A percentile compares a stretch with the other conserved stretches of the same genome.
Evolutionary conservation across 2,888 invertebrate genomes (phyloP).

Genomic region (Cheilosia variabilis): DNA sequence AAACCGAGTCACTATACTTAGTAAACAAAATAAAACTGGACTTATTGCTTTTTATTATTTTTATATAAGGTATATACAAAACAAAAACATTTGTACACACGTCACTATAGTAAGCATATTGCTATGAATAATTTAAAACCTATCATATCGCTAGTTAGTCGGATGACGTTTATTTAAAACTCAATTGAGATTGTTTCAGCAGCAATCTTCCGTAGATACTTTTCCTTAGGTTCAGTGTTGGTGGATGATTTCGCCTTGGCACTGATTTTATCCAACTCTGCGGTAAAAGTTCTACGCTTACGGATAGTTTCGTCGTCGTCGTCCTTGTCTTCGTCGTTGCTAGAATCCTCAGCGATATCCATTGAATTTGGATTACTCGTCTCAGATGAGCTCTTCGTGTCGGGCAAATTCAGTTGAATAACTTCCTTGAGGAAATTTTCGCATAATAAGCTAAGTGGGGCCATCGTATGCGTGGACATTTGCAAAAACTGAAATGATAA

Average conservation of each 20-base stretch:
- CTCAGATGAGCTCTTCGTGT: neutral
- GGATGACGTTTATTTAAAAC: conserved; percentile 75
- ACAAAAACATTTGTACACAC: conserved; percentile 38
- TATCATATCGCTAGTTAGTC: neutral
- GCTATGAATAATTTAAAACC: neutral
- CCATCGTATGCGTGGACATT: conserved; percentile 83
- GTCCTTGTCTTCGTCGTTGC: conserved; percentile 40
- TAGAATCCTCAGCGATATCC: conserved; percentile 15
- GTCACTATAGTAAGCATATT: neutral
- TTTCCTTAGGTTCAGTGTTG: conserved; percentile 64
- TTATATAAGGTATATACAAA: conserved; percentile 23
- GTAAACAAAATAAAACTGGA: conserved; percentile 4
- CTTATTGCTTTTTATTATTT: conserved; percentile 29
- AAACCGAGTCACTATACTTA: conserved; percentile 30
- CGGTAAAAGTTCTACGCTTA: neutral
- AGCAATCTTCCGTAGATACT: conserved; percentile 77
- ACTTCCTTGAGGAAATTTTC: conserved; percentile 81
- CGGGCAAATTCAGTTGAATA: conserved; percentile 74
- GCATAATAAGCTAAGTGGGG: conserved; percentile 81
- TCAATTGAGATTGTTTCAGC: conserved; percentile 77
- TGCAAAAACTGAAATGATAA: conserved; percentile 81
- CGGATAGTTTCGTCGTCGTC: conserved; percentile 11
- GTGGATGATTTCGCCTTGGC: neutral
- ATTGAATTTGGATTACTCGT: neutral
- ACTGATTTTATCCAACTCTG: neutral